Base-by-base conservation (phyloP, 2,113 vertebrate genomes). In the Shinisaurus crocodilurus region DNA sequence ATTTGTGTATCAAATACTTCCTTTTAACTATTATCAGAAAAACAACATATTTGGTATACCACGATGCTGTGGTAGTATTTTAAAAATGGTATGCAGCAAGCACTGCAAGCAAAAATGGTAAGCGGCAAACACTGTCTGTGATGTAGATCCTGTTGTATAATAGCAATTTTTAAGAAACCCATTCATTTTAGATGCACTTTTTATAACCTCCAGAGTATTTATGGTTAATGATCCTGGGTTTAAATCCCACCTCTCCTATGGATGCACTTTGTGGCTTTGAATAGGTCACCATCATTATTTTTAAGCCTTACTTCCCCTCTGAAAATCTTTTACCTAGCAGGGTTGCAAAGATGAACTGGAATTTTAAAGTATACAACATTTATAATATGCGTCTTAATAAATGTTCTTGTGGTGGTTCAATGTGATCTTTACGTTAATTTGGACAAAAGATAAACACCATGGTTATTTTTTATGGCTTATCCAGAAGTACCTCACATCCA, bases 61-160 rank as follows among this genome's bases (percentile, higher is more conserved):
- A 72, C 60, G 45, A 69, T 86, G n/a, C 13, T 85, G 25, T 70
- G 69, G 6, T 86, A 70, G 63, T 69, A 80, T 80, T 88, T 82
- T 90, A 37, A 67, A 75, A 79, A 70, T 25, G 48, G n/a, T 16
- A 50, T 48, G 48, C 60, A 37, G 70, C 15, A 18, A 70, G 29
- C 32, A 70, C 63, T 90, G 89, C 63, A 80, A 27, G 18, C 48
- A 86, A 70, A 80, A 72, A 84, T 77, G n/a, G n/a, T n/a, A n/a
- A n/a, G n/a, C n/a, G n/a, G n/a, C n/a, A n/a, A n/a, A n/a, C n/a
- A n/a, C 77, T 77, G 63, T 67, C 32, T 90, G 8, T 80, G 29
- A 54, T 50, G 43, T 80, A 43, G 43, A 50, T 60, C 27, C 25
- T 43, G 45, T 86, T 80, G 63, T 57, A 69, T 89, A 69, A 69